Evolutionary conservation across 2,888 invertebrate genomes (phyloP).

Genomic region (Athalia cordata): DNA sequence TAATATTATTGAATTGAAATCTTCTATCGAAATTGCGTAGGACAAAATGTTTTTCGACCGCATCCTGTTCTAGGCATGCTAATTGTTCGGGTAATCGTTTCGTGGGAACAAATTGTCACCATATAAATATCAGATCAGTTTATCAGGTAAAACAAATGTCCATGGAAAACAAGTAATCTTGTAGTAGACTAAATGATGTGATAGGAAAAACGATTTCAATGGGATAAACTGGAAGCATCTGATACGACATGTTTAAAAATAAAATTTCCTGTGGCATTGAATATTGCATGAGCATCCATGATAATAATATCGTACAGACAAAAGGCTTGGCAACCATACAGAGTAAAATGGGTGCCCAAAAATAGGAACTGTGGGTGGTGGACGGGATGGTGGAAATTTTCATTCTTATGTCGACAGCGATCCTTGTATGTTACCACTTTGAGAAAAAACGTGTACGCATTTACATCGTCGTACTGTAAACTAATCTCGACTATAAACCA

Average conservation of each 20-base stretch:
- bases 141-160: too few relatives aligned
- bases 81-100: too few relatives aligned
- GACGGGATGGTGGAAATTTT: conserved; percentile 44
- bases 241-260: conserved; percentile 24
- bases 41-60: too few relatives aligned
- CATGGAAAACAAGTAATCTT: not conserved
- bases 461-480: conserved; percentile 48
- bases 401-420: conserved; percentile 46
- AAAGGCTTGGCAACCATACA: conserved; percentile 52
- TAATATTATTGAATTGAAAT: too few relatives aligned
- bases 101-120: too few relatives aligned
- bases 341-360: conserved; percentile 56
- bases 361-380: conserved; percentile 56
- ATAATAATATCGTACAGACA: conserved; percentile 57
- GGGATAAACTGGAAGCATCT: not conserved
- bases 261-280: conserved; percentile 48
- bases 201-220: not conserved
- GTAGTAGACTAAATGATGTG: not conserved
- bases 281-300: conserved; percentile 60
- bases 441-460: conserved; percentile 52
- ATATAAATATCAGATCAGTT: too few relatives aligned
- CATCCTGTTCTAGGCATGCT: too few relatives aligned
- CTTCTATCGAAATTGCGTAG: too few relatives aligned
- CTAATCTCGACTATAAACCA: conserved; percentile 33
- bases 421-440: conserved; percentile 50